Percentiles rank a stretch among this genome's conserved stretches.
Evolutionary conservation across 2,113 vertebrate genomes (phyloP).

Genomic region (Alosa alosa): DNA sequence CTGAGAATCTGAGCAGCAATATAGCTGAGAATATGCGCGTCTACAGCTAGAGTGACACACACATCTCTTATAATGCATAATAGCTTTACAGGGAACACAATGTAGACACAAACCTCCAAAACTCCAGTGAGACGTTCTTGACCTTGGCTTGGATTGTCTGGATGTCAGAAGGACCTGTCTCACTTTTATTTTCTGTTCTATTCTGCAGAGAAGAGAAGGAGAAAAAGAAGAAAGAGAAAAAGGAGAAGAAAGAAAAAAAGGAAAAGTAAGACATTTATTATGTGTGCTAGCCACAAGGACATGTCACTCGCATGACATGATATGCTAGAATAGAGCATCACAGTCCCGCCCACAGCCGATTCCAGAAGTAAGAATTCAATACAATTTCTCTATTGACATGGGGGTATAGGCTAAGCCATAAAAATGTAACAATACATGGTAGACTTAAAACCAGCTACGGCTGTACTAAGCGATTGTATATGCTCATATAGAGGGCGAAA

Average conservation of each 20-base stretch:
- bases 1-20: no score
- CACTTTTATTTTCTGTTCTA: background rate
- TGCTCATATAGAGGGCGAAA: no score
- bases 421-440: no score
- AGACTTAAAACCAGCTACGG: no score
- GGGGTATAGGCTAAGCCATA: no score
- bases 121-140: no score
- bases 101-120: no score
- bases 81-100: background rate
- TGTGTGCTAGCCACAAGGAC: background rate
- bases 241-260: conserved; percentile 57
- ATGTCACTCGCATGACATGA: background rate
- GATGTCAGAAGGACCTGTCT: background rate
- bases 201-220: conserved; percentile 60
- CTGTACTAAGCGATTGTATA: no score
- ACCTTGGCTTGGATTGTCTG: background rate
- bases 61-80: no score
- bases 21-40: background rate
- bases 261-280: conserved; percentile 42
- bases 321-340: background rate
- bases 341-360: no score
- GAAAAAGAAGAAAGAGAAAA: conserved; percentile 40
- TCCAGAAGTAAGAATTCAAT: no score
- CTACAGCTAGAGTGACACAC: background rate
- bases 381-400: no score